Conservation (phyloP, 2,113 vertebrate genomes). For the Mystacornis crossleyi region DNA sequence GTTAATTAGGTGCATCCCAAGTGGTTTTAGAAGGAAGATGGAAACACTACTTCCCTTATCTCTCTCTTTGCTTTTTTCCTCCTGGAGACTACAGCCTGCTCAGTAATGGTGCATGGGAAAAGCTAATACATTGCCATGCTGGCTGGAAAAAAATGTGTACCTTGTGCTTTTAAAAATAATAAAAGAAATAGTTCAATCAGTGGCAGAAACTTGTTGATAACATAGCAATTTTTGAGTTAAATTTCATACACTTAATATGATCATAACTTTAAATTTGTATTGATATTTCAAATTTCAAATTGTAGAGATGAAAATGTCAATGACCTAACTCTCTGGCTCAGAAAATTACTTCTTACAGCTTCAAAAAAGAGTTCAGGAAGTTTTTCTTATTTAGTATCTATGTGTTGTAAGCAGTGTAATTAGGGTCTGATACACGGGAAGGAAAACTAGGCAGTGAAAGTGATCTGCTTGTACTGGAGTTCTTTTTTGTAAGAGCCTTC, state of each 20-base stretch:
- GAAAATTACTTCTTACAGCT: not conserved
- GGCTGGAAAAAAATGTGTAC: not conserved
- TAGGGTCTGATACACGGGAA: not conserved
- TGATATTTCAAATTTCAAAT: not conserved
- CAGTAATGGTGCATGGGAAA: not conserved
- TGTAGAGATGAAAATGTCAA: not conserved
- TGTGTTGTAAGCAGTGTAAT: not conserved
- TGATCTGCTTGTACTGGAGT: not conserved
- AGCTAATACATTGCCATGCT: not conserved
- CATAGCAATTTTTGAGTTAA: not conserved
- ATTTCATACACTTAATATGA: not conserved
- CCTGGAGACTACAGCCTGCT: not conserved
- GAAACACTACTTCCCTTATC: not conserved
- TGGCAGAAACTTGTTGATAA: not conserved
- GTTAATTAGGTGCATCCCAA: not conserved
- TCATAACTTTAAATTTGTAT: not conserved
- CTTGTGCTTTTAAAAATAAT: not conserved
- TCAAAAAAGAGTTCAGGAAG: not conserved
- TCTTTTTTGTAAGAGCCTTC: not conserved
- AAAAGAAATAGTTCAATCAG: not conserved
- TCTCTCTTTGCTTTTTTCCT: not conserved
- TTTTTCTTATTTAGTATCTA: fast-evolving
- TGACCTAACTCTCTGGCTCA: not conserved
- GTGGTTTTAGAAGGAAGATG: not conserved
- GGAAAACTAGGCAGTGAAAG: not conserved